phyloP scores from a whole-genome alignment of 2,888 invertebrate species.

The Volucella zonaria region DNA sequence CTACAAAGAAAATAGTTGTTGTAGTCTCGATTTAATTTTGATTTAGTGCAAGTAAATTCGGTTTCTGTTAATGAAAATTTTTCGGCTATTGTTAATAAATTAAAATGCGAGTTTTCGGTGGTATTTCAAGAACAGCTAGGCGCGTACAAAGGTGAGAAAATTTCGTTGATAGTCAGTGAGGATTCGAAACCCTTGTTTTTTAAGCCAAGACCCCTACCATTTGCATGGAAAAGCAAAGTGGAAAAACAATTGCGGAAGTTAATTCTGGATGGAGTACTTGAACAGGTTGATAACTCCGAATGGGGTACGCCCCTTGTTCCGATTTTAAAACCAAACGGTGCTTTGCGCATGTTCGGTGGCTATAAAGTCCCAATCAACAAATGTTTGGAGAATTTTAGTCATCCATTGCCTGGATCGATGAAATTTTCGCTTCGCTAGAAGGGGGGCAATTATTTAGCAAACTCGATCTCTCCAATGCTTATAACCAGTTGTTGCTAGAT shows the following conservation, averaged over 20 bases:
- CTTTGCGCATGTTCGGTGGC: slow-evolving; percentile 33
- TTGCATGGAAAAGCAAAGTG: slow-evolving; percentile 51
- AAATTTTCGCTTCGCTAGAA: slow-evolving; percentile 38
- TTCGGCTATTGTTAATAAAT: slow-evolving; percentile 12
- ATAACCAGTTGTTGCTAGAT: slow-evolving; percentile 77
- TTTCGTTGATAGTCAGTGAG: too few species aligned
- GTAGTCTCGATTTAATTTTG: slow-evolving; percentile 48
- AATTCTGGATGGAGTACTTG: slow-evolving; percentile 18
- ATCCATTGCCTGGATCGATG: slow-evolving; percentile 29
- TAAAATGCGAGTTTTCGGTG: slow-evolving; percentile 42
- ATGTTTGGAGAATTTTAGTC: slow-evolving; percentile 19
- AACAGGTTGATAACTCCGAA: slow-evolving; percentile 50
- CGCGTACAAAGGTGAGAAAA: slow-evolving; percentile 3
- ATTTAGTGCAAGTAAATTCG: slow-evolving; percentile 51
- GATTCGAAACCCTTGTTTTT: neutral
- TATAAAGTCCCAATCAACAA: slow-evolving; percentile 35
- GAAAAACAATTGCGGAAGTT: slow-evolving; percentile 35
- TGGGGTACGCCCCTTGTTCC: slow-evolving; percentile 51
- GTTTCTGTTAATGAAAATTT: slow-evolving; percentile 18
- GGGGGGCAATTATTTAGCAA: slow-evolving; percentile 67
- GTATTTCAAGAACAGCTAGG: slow-evolving; percentile 34
- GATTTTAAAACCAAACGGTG: slow-evolving; percentile 12
- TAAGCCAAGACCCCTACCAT: slow-evolving; percentile 35
- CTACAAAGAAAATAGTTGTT: slow-evolving; percentile 18
- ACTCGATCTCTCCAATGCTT: slow-evolving; percentile 77